phyloP scores from a whole-genome alignment of 1,140 invertebrate genomes.

The Eciton burchellii region DNA sequence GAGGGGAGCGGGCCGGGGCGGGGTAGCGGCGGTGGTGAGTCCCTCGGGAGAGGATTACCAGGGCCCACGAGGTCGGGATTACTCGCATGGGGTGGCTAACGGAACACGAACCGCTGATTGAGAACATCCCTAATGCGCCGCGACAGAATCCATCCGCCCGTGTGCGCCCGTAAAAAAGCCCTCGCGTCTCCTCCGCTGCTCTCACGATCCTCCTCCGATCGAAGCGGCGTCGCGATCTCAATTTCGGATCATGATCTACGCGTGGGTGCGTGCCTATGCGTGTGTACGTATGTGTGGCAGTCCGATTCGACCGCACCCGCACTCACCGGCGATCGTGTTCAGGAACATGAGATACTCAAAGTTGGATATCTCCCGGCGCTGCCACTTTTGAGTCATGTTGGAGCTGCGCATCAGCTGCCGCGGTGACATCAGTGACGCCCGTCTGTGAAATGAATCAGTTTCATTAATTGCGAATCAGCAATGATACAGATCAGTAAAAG shows the following conservation, averaged over 20 bases:
- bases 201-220: slow-evolving; percentile 25
- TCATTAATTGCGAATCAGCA: background rate
- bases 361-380: slow-evolving; percentile 98
- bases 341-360: slow-evolving; percentile 99
- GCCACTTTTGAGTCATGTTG: slow-evolving; percentile 99
- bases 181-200: slow-evolving; percentile 47
- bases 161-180: slow-evolving; percentile 78
- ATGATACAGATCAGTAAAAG: background rate
- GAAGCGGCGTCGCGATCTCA: slow-evolving; percentile 41
- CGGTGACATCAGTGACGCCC: slow-evolving; percentile 99
- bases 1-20: no score
- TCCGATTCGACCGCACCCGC: slow-evolving; percentile 5
- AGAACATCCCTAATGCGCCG: slow-evolving; percentile 84
- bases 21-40: slow-evolving; percentile 61
- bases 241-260: background rate
- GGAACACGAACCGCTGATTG: slow-evolving; percentile 84
- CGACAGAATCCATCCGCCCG: slow-evolving; percentile 85
- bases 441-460: slow-evolving; percentile 86
- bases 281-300: no score
- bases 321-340: slow-evolving; percentile 98
- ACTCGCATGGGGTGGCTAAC: slow-evolving; percentile 79
- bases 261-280: no score
- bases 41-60: slow-evolving; percentile 78
- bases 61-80: slow-evolving; percentile 76
- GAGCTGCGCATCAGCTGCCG: slow-evolving; percentile 99